Conservation (phyloP, 2,888 invertebrate genomes). For the Andrena dorsata region DNA sequence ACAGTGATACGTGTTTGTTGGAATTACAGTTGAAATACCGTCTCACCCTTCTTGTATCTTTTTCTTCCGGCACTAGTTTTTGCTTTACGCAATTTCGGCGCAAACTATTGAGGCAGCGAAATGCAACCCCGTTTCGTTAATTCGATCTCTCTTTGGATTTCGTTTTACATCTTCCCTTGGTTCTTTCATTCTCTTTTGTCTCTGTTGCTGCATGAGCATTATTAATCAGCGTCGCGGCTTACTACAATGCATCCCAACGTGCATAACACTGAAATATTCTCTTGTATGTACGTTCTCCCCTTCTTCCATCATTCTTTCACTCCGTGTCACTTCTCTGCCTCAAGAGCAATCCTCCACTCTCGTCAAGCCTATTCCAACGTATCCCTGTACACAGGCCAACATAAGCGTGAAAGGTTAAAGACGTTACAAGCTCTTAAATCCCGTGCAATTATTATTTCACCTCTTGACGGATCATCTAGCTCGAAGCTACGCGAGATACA, state of each 20-base stretch:
- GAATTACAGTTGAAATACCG: constrained; percentile 20
- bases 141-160: background rate
- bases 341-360: constrained; percentile 57
- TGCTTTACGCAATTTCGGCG: too few relatives aligned
- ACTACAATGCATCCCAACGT: constrained; percentile 42
- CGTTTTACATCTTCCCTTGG: background rate
- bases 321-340: constrained; percentile 56
- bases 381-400: constrained; percentile 39
- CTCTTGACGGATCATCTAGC: background rate
- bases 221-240: constrained; percentile 55
- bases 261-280: constrained; percentile 42
- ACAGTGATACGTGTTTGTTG: constrained; percentile 9
- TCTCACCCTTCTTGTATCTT: background rate
- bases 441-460: constrained; percentile 52
- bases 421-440: constrained; percentile 55
- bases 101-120: background rate
- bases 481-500: background rate
- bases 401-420: constrained; percentile 61
- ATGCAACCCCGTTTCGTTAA: background rate
- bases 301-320: constrained; percentile 44
- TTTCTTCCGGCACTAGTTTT: background rate
- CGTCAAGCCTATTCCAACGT: constrained; percentile 59
- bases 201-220: constrained; percentile 22
- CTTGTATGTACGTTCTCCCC: constrained; percentile 38
- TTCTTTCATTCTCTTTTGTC: background rate